A percentile compares a stretch with the other conserved stretches of the same genome.
phyloP scores from a whole-genome alignment of 1,140 invertebrate genomes.

The Bombus confusus region DNA sequence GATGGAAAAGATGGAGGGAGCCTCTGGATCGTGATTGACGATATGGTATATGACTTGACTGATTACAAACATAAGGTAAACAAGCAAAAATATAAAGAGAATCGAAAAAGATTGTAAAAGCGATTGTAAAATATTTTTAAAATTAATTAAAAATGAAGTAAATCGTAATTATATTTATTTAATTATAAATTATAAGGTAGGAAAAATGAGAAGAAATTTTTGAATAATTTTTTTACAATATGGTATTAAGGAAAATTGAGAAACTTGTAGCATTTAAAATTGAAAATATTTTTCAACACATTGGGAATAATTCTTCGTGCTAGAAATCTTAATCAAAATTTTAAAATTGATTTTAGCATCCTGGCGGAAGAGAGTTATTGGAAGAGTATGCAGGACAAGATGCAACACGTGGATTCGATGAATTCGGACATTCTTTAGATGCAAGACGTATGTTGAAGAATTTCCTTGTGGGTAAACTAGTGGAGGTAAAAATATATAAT shows the following conservation, averaged over 20 bases:
- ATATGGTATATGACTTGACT: constrained; percentile 87
- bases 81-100: neutral
- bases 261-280: neutral
- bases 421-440: constrained; percentile 86
- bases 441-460: constrained; percentile 84
- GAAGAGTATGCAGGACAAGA: constrained; percentile 86
- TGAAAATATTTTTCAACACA: too few relatives aligned
- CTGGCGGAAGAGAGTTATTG: constrained; percentile 85
- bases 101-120: neutral
- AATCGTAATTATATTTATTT: neutral
- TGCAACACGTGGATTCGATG: constrained; percentile 85
- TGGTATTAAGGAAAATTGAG: too few relatives aligned
- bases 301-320: too few relatives aligned
- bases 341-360: constrained; percentile 83
- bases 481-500: constrained; percentile 76
- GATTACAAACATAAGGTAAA: constrained; percentile 83
- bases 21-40: constrained; percentile 86
- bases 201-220: too few relatives aligned
- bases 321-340: too few relatives aligned
- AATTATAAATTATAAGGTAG: neutral
- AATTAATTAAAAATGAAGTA: neutral
- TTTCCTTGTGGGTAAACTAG: constrained; percentile 86
- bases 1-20: constrained; percentile 82
- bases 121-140: neutral
- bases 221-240: neutral